phyloP scores from a whole-genome alignment of 1,140 invertebrate genomes.

The Hetaerina americana region DNA sequence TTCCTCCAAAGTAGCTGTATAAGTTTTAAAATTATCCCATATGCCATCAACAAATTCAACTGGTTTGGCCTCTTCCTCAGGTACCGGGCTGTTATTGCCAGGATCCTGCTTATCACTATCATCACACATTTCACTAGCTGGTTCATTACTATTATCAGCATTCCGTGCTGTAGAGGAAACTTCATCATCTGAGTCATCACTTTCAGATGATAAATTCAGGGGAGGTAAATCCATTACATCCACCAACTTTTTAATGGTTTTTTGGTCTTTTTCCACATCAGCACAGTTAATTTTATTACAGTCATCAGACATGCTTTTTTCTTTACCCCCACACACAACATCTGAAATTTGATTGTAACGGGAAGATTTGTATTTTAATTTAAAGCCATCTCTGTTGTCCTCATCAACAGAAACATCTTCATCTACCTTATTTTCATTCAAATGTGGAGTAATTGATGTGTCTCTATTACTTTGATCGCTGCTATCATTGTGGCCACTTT shows the following conservation, averaged over 20 bases:
- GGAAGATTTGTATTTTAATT: too few species aligned
- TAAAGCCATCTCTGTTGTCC: background rate
- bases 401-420: conserved; percentile 7
- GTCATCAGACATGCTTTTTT: background rate
- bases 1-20: conserved; percentile 41
- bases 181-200: conserved; percentile 51
- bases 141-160: too few species aligned
- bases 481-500: conserved; percentile 6
- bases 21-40: conserved; percentile 68
- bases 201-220: conserved; percentile 63
- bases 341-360: conserved; percentile 10
- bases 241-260: conserved; percentile 24
- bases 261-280: background rate
- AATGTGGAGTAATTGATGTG: conserved; percentile 20
- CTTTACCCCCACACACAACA: background rate
- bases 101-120: conserved; percentile 12
- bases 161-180: conserved; percentile 13
- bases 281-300: background rate
- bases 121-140: conserved; percentile 12
- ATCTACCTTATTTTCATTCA: conserved; percentile 23
- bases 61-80: conserved; percentile 18
- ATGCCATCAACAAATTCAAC: conserved; percentile 49
- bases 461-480: conserved; percentile 18
- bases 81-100: background rate
- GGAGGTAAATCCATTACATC: conserved; percentile 61